A percentile compares a stretch with the other conserved stretches of the same genome.
Evolutionary conservation across 2,888 invertebrate genomes (phyloP).

Genomic region (Neoaliturus tenellus): DNA sequence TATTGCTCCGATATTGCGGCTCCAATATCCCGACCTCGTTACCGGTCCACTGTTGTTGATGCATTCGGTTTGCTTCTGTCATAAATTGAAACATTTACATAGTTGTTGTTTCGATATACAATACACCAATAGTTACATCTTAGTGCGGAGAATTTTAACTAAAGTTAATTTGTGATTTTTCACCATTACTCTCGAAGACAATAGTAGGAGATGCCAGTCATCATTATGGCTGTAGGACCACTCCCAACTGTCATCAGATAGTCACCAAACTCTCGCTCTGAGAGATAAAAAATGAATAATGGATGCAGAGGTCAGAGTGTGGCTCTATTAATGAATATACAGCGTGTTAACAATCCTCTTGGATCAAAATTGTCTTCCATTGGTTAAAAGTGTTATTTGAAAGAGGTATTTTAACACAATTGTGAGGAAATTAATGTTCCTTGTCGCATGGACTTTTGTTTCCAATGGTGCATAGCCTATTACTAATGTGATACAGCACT

Average conservation of each 20-base stretch:
- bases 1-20: constrained; percentile 23
- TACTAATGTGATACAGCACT: too few relatives aligned
- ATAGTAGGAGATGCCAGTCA: too few relatives aligned
- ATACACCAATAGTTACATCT: neutral
- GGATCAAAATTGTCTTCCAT: too few relatives aligned
- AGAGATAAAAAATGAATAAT: constrained; percentile 15
- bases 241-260: neutral
- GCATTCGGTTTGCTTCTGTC: constrained; percentile 27
- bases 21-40: neutral
- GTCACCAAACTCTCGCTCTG: neutral
- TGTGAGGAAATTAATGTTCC: too few relatives aligned
- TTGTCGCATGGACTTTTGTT: too few relatives aligned
- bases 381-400: too few relatives aligned
- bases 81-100: constrained; percentile 16
- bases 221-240: neutral
- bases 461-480: too few relatives aligned
- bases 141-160: neutral
- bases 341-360: too few relatives aligned
- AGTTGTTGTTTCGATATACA: constrained; percentile 15
- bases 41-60: neutral
- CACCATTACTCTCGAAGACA: too few relatives aligned
- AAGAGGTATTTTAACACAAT: too few relatives aligned
- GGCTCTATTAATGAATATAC: neutral
- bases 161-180: too few relatives aligned
- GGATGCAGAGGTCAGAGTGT: neutral